Evolutionary conservation across 2,113 vertebrate genomes (phyloP).

Genomic region (Barnardius zonarius): DNA sequence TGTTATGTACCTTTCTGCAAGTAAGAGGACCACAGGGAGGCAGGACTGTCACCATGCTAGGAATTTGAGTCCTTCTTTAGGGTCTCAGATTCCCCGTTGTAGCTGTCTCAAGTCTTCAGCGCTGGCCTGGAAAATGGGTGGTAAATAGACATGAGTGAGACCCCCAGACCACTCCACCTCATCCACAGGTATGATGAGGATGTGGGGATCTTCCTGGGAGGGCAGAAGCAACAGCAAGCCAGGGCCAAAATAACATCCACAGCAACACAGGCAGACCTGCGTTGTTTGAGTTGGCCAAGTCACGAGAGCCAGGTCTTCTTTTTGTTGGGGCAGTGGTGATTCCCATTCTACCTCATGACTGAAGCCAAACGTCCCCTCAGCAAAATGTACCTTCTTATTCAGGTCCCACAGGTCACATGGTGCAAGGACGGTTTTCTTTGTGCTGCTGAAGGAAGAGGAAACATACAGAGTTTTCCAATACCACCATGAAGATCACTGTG

Average conservation of each 20-base stretch:
- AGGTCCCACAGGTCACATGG: not conserved
- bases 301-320: not conserved
- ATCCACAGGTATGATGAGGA: not conserved
- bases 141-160: not conserved
- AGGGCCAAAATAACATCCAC: not conserved
- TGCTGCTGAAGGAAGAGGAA: not conserved
- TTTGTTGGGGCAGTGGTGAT: not conserved
- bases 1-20: not conserved
- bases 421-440: not conserved
- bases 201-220: not conserved
- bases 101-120: not conserved
- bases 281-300: not conserved
- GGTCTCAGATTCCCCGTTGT: not conserved
- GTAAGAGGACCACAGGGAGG: not conserved
- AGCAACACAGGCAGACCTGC: not conserved
- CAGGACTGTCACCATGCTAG: not conserved
- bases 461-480: not conserved
- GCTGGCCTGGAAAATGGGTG: not conserved
- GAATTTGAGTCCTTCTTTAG: not conserved
- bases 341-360: not conserved
- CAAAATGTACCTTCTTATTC: not conserved
- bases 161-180: not conserved
- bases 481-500: rapidly evolving
- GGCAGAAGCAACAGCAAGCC: not conserved
- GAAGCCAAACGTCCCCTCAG: not conserved